Base-by-base conservation (phyloP, 2,888 invertebrate species). In the Acronicta aceris region DNA sequence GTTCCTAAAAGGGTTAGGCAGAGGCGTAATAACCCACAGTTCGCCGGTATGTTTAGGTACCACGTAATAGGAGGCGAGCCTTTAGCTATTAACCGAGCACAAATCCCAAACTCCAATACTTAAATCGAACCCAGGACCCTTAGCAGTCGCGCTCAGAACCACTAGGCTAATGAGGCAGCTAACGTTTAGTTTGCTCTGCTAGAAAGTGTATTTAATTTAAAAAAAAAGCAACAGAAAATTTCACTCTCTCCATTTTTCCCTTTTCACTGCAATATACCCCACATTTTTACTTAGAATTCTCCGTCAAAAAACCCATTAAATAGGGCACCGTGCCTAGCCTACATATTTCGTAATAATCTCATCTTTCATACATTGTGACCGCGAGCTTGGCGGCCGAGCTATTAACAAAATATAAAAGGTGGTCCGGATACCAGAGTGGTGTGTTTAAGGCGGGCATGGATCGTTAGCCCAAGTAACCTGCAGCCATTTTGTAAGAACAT, bases 381-480 rank as follows among this genome's bases (percentile, higher is more conserved):
- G 57, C 21, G 42, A 57, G 70, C 38, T 69, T 45, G 59, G 52
- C 66, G 65, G 67, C 74, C 66, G 64, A 21, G 77, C 79, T 78
- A 78, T 78, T 78, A 79, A 66, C 79, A 52, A 66, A 76, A 74
- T 79, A 78, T 78, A 77, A 78, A 78, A 74, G 77, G 74, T 64
- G 74, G 68, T 71, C 79, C 59, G 56, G 75, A 78, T 78, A 76
- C 74, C 63, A 51, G 36, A 55, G 63, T 51, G 36, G 12, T 55
- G 69, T 69, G 75, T 64, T 77, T 76, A 76, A 79, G 46, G 53
- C 72, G 61, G 77, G 56, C 69, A 74, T 52, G 79, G 71, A 51
- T 77, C 79, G 74, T 78, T 78, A 79, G 60, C 56, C 59, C 47
- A 73, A 75, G 59, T 70, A 74, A 38, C 38, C 38, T 38, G 60